These are phyloP conservation scores for Actenoides lindsayi DNA, from an alignment of 2,113 vertebrate genomes.

Conservation along the genomic window DNA sequence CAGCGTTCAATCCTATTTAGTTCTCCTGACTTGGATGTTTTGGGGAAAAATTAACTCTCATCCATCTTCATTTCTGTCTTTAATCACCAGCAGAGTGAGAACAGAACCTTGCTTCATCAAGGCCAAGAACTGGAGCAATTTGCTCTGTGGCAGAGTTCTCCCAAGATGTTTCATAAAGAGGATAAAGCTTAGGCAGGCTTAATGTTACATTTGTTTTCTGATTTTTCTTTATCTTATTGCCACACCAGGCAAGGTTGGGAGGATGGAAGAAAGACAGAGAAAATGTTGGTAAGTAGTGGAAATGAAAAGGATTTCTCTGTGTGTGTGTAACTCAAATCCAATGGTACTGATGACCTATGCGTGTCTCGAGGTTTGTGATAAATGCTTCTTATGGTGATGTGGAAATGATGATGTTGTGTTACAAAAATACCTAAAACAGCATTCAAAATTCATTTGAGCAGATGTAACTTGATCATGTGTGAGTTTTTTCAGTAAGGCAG, in stretches of 20 bases:
- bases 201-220: neutral
- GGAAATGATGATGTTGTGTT: neutral
- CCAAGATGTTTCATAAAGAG: neutral
- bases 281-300: neutral
- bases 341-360: neutral
- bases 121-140: neutral
- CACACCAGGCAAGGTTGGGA: neutral
- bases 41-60: neutral
- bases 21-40: neutral
- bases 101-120: neutral
- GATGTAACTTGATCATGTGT: fast-evolving
- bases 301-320: neutral
- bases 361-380: neutral
- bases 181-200: neutral
- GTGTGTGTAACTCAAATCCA: neutral
- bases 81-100: neutral
- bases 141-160: neutral
- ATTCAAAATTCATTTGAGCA: neutral
- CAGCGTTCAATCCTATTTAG: neutral
- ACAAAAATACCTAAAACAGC: neutral
- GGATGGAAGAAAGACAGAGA: neutral
- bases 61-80: neutral
- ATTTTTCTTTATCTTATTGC: neutral
- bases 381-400: neutral
- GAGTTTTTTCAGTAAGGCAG: neutral